Evolutionary conservation across 2,888 invertebrate genomes (phyloP).

Genomic region (Gastracanthus pulcherrimus): DNA sequence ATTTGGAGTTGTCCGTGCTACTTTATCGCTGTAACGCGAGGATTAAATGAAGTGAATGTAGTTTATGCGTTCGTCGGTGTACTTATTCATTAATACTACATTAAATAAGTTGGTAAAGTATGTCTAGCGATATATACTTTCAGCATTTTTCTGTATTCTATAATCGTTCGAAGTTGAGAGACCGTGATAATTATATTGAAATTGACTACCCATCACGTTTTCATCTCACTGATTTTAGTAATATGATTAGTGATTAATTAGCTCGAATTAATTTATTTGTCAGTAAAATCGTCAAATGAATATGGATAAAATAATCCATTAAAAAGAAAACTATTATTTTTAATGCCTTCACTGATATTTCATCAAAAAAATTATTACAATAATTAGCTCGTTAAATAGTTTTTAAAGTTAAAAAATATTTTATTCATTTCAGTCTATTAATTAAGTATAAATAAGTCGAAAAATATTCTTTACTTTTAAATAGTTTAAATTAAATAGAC

Average conservation of each 20-base stretch:
- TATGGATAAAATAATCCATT: too few species aligned
- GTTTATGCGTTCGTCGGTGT: neutral
- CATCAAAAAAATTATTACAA: too few species aligned
- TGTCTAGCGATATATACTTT: neutral
- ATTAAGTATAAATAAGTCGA: too few species aligned
- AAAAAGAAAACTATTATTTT: too few species aligned
- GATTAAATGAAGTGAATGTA: neutral
- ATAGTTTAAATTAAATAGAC: too few species aligned
- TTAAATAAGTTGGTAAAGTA: neutral
- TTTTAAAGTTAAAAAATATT: too few species aligned
- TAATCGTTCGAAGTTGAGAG: neutral
- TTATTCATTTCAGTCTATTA: too few species aligned
- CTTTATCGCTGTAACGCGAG: conserved; percentile 18
- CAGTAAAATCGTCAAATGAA: too few species aligned
- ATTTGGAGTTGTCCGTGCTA: conserved; percentile 32
- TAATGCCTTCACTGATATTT: too few species aligned
- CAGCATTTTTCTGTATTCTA: neutral
- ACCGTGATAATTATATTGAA: neutral
- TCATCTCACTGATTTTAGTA: neutral
- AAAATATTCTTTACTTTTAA: too few species aligned
- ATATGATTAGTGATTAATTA: neutral
- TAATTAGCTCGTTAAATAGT: too few species aligned
- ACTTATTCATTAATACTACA: neutral
- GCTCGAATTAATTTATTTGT: too few species aligned
- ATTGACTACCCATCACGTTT: neutral